These are phyloP conservation scores for Physeter macrocephalus DNA, from an alignment of 2,113 vertebrate species.

Conservation along the genomic window DNA sequence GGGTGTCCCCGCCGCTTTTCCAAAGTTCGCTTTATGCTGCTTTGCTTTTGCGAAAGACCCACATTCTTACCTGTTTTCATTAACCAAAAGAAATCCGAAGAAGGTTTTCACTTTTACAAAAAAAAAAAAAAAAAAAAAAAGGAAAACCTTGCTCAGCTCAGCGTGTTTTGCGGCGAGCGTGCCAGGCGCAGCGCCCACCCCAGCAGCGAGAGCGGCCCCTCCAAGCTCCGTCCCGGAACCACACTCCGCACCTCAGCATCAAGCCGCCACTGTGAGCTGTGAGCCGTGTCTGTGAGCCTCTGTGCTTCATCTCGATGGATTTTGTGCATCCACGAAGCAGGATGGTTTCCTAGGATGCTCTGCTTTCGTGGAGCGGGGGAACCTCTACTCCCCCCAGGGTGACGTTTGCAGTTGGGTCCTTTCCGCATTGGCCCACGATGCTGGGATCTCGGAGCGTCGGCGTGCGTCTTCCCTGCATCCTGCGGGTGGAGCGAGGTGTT, in stretches of 20 bases:
- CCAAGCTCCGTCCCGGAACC: not conserved
- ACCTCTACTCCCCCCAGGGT: accelerated
- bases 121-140: too few species aligned
- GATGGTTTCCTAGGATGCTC: not conserved
- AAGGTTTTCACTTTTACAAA: too few species aligned
- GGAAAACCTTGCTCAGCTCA: not conserved
- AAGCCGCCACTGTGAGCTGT: not conserved
- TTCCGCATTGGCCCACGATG: not conserved
- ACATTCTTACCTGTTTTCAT: not conserved
- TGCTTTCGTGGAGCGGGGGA: accelerated
- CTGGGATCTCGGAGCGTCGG: not conserved
- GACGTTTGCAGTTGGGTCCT: too few species aligned
- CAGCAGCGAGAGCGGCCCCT: not conserved
- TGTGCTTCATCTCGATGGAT: not conserved
- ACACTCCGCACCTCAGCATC: not conserved
- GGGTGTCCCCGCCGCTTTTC: accelerated
- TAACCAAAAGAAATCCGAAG: not conserved
- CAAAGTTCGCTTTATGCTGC: not conserved
- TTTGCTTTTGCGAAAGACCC: not conserved
- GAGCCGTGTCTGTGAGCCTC: not conserved
- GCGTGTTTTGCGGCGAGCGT: accelerated
- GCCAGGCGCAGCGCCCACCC: accelerated
- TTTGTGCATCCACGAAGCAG: not conserved
- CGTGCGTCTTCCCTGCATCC: accelerated
- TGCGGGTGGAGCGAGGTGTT: too few species aligned